These are phyloP conservation scores for Sorex araneus DNA, from an alignment of 2,113 vertebrate species.

Conservation along the genomic window DNA sequence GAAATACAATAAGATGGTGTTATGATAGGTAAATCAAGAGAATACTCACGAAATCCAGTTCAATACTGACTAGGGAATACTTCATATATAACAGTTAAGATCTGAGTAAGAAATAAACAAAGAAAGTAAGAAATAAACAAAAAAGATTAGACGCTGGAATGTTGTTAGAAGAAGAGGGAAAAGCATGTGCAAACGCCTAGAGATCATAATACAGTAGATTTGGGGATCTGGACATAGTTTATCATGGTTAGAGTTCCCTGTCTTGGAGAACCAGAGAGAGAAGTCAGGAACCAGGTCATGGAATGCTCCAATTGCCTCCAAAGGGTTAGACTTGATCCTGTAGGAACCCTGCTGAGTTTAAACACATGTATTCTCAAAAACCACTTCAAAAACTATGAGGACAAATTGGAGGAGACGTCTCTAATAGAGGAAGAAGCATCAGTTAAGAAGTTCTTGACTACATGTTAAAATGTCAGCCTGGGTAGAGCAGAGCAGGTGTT, in stretches of 20 bases:
- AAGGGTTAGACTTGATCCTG: not conserved
- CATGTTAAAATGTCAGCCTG: not conserved
- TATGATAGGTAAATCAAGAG: not conserved
- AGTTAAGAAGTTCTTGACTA: not conserved
- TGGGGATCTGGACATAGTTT: not conserved
- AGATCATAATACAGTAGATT: not conserved
- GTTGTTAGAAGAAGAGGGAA: not conserved
- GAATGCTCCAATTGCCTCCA: not conserved
- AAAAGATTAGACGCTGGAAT: not conserved
- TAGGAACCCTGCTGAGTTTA: not conserved
- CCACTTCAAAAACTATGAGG: not conserved
- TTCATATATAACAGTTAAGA: not conserved
- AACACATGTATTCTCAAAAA: conserved; percentile 12
- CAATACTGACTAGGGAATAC: not conserved
- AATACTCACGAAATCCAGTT: not conserved
- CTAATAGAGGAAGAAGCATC: not conserved
- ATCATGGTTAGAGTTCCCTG: not conserved
- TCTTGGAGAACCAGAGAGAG: not conserved
- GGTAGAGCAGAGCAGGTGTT: not conserved
- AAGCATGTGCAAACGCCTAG: not conserved
- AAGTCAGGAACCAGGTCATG: not conserved
- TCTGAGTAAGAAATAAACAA: not conserved
- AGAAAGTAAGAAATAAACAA: not conserved
- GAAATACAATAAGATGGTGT: not conserved
- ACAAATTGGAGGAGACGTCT: not conserved